These are phyloP conservation scores for Cecropterus lyciades DNA, from an alignment of 1,140 invertebrate genomes.

Conservation along the genomic window DNA sequence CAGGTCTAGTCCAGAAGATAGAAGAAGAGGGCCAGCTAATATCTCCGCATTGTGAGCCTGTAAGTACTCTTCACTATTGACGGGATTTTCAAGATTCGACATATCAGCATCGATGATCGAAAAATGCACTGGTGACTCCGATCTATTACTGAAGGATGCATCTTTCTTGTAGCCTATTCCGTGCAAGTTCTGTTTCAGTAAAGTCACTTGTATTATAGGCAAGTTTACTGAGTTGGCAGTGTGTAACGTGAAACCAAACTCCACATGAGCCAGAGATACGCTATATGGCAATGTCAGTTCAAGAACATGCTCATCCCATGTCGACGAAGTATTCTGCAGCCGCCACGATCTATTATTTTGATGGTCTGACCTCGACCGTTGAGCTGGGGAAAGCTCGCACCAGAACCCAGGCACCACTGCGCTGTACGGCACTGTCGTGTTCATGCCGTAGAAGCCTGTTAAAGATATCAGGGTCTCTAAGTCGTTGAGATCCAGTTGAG, in stretches of 20 bases:
- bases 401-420: constrained; percentile 96
- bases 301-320: constrained; percentile 96
- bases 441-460: constrained; percentile 80
- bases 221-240: constrained; percentile 86
- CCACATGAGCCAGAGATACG: constrained; percentile 92
- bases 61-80: constrained; percentile 92
- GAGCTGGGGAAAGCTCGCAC: constrained; percentile 95
- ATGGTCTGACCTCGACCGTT: constrained; percentile 92
- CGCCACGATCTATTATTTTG: constrained; percentile 94
- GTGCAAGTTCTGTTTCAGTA: constrained; percentile 92
- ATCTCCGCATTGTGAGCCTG: constrained; percentile 95
- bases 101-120: constrained; percentile 81
- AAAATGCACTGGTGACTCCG: constrained; percentile 87
- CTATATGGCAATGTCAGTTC: constrained; percentile 93
- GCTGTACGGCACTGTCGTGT: constrained; percentile 88
- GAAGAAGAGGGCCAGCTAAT: constrained; percentile 93
- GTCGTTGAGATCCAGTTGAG: constrained; percentile 66
- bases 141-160: constrained; percentile 66
- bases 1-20: constrained; percentile 92
- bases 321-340: constrained; percentile 93
- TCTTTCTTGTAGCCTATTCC: constrained; percentile 87
- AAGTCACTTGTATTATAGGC: constrained; percentile 91
- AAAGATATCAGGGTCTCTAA: constrained; percentile 70
- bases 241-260: constrained; percentile 93
- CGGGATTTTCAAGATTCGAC: constrained; percentile 88